phyloP scores from a whole-genome alignment of 2,888 invertebrate species.

The Zeuzera pyrina region DNA sequence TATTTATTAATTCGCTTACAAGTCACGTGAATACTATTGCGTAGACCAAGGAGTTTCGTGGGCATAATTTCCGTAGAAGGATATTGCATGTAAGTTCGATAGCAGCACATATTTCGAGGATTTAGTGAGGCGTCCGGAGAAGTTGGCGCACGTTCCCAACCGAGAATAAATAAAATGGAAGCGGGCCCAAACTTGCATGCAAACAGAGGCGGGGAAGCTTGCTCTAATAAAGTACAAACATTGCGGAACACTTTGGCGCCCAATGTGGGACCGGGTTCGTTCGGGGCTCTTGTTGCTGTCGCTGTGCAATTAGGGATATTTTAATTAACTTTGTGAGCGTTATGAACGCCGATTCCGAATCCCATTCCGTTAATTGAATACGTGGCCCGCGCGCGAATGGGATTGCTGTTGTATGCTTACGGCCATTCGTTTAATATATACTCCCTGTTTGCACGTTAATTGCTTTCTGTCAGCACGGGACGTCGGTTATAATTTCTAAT shows the following conservation, averaged over 20 bases:
- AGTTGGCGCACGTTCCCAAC: conserved; percentile 29
- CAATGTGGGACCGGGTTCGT: conserved; percentile 20
- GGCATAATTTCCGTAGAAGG: no score
- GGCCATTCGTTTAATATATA: conserved; percentile 16
- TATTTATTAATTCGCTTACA: no score
- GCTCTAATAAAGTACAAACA: conserved; percentile 63
- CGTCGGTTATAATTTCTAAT: no score
- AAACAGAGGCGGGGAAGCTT: conserved; percentile 51
- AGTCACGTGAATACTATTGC: no score
- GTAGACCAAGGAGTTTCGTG: no score
- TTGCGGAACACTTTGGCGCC: conserved; percentile 38
- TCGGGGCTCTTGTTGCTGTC: conserved; percentile 23
- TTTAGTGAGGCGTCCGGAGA: conserved; percentile 23
- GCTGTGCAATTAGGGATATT: conserved; percentile 46
- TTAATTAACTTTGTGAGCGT: conserved; percentile 51
- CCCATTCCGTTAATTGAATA: conserved; percentile 58
- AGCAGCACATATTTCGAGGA: conserved; percentile 17
- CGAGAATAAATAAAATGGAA: conserved; percentile 37
- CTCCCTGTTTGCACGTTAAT: conserved; percentile 22
- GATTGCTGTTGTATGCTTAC: conserved; percentile 33
- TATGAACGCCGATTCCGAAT: conserved; percentile 53
- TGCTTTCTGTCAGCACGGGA: conserved; percentile 15
- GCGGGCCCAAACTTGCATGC: conserved; percentile 38
- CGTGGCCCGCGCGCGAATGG: conserved; percentile 34
- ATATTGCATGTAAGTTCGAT: no score